Conservation (phyloP, 2,888 invertebrate genomes). For the Drosophila anomalata region DNA sequence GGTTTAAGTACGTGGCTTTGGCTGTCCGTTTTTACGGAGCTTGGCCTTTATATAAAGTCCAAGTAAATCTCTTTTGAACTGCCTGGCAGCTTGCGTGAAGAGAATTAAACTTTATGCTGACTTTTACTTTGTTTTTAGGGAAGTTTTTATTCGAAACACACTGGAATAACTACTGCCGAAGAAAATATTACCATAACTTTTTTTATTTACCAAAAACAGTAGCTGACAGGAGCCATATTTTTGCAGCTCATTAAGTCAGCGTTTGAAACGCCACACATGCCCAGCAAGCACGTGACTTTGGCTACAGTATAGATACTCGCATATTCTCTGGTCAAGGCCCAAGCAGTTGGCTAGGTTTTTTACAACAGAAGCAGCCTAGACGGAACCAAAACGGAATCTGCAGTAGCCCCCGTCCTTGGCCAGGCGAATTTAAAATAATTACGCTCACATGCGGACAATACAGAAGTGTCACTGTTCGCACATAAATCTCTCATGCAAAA, state of each 20-base stretch:
- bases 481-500: slow-evolving; percentile 57
- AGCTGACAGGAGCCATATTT: slow-evolving; percentile 36
- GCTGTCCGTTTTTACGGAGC: slow-evolving; percentile 9
- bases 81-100: slow-evolving; percentile 13
- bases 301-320: slow-evolving; percentile 39
- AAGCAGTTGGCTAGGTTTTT: slow-evolving; percentile 33
- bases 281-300: slow-evolving; percentile 43
- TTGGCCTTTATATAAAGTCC: slow-evolving; percentile 27
- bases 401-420: slow-evolving; percentile 9
- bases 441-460: slow-evolving; percentile 28
- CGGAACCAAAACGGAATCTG: slow-evolving; percentile 26
- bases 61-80: slow-evolving; percentile 29
- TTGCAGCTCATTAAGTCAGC: slow-evolving; percentile 62
- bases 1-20: slow-evolving; percentile 34
- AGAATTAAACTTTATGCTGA: slow-evolving; percentile 14
- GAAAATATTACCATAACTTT: not conserved
- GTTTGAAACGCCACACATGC: slow-evolving; percentile 7
- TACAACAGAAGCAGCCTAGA: slow-evolving; percentile 58
- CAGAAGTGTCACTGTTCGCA: slow-evolving; percentile 36
- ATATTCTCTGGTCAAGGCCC: slow-evolving; percentile 65
- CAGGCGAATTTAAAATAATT: slow-evolving; percentile 63
- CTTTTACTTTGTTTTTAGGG: not conserved
- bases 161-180: not conserved
- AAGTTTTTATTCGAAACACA: not conserved
- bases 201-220: slow-evolving; percentile 22